Evolutionary conservation across 2,797 vertebrate species (phyloP), one percentile per base, ranked within the genome.

Genomic region (Ctenochaetus hawaiiensis): DNA sequence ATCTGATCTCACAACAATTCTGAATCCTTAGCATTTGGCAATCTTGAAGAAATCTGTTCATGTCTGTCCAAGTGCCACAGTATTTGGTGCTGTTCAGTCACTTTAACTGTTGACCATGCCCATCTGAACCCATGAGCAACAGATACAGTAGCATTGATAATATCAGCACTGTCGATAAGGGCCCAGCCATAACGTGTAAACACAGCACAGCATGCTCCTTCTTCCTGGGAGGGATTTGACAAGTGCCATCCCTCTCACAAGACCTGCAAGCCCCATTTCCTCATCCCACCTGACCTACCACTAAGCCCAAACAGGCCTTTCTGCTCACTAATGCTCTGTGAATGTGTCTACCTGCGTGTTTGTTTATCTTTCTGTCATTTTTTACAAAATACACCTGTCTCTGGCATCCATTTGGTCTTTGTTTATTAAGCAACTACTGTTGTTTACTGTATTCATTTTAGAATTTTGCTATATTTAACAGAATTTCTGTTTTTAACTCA

Each of bases 401-500:
- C 51, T 67, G 73, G 72, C 58, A 73, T 80, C 52, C 66, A 62
- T 63, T 13, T 37, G 53, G 37, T 83, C 72, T 67, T 22, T 61
- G 69, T 89, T 75, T 56, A 12, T n/a, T n/a, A 47, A 79, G 65
- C 63, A 54, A 73, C 64, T 75, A 80, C 64, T 83, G 67, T 77
- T 81, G 75, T 79, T 80, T 67, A 54, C 78, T 76, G 56, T 66
- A 54, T 78, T 78, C 17, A 69, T 71, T 85, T 78, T 41, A 76
- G 2, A 67, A 72, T 65, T 72, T 86, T 84, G 56, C 48, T 81
- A 84, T 91, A 88, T 88, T 89, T 87, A 90, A 91, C 81, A 89
- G 72, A 83, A 48, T 80, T 81, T 84, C 1, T 77, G 53, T 82
- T 82, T 90, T 89, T 90, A 89, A 85, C 82, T 58, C 58, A 39